Evolutionary conservation across 64 coral and sea anemone species (phyloP).

Genomic region (Montipora sp.): DNA sequence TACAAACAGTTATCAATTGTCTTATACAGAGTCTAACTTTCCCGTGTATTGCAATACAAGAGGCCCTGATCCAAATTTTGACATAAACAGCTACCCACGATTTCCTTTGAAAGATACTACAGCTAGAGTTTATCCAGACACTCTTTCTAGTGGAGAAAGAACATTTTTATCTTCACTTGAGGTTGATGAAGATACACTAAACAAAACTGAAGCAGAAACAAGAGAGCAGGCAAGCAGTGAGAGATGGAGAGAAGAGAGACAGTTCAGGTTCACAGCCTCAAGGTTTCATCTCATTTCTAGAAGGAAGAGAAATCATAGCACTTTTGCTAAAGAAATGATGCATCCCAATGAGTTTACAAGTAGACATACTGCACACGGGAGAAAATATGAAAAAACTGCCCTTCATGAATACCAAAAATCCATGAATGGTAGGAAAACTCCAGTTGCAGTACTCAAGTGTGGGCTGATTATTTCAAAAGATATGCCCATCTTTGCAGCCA

Average conservation of each 20-base stretch:
- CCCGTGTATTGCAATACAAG: constrained; percentile 20
- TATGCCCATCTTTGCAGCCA: constrained; percentile 19
- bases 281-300: constrained; percentile 54
- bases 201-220: constrained; percentile 47
- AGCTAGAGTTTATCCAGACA: constrained; percentile 29
- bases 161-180: constrained; percentile 45
- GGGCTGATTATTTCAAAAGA: constrained; percentile 16
- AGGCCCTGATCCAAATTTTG: not conserved
- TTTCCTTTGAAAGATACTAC: constrained; percentile 50
- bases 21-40: constrained; percentile 61
- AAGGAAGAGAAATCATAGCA: constrained; percentile 53
- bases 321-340: constrained; percentile 37
- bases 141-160: constrained; percentile 25
- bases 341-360: constrained; percentile 28
- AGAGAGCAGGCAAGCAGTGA: constrained; percentile 37
- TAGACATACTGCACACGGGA: constrained; percentile 16
- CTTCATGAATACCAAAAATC: constrained; percentile 37
- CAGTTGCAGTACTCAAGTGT: not conserved
- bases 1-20: constrained; percentile 50
- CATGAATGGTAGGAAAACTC: constrained; percentile 19
- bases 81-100: constrained; percentile 38
- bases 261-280: constrained; percentile 58
- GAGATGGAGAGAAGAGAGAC: constrained; percentile 33
- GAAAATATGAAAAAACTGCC: constrained; percentile 17
- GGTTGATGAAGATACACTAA: constrained; percentile 45